These are phyloP conservation scores for Anticlea derivata DNA, from an alignment of 2,888 invertebrate species.

Conservation along the genomic window DNA sequence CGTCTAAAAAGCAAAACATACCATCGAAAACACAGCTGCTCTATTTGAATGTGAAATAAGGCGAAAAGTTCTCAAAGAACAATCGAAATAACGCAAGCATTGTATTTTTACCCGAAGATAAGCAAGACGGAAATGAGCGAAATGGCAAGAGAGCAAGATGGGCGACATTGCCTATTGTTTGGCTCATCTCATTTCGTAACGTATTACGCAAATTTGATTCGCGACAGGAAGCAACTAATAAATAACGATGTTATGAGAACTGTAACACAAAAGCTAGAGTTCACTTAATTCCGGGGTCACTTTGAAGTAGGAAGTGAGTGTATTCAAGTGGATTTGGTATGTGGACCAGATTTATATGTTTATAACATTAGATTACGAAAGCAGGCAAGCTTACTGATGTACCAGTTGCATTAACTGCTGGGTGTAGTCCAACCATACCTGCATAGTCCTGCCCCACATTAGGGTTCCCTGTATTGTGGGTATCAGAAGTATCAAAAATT, in stretches of 20 bases:
- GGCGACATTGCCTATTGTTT: conserved; percentile 68
- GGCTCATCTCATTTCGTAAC: conserved; percentile 57
- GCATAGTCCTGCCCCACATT: no score
- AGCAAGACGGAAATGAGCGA: conserved; percentile 63
- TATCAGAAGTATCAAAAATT: no score
- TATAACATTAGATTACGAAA: conserved; percentile 28
- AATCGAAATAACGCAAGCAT: conserved; percentile 61
- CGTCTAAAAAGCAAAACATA: conserved; percentile 27
- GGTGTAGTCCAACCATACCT: no score
- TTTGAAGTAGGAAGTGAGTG: conserved; percentile 32
- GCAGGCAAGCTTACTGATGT: neutral
- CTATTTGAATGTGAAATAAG: conserved; percentile 52
- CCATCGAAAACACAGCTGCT: conserved; percentile 39
- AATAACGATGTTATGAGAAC: conserved; percentile 44
- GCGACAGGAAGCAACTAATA: conserved; percentile 44
- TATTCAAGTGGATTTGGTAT: conserved; percentile 30
- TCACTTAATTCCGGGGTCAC: conserved; percentile 33
- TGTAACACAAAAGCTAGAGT: conserved; percentile 39
- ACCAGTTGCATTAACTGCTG: no score
- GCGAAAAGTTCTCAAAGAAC: conserved; percentile 48
- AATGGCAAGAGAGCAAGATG: conserved; percentile 50
- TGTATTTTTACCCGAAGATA: conserved; percentile 64
- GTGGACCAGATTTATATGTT: conserved; percentile 26
- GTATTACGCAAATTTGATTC: conserved; percentile 55
- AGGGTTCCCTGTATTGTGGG: no score